Percentiles rank a stretch among this genome's conserved stretches.
Conservation (phyloP, 2,797 vertebrate genomes). For the Octomys mimax region DNA sequence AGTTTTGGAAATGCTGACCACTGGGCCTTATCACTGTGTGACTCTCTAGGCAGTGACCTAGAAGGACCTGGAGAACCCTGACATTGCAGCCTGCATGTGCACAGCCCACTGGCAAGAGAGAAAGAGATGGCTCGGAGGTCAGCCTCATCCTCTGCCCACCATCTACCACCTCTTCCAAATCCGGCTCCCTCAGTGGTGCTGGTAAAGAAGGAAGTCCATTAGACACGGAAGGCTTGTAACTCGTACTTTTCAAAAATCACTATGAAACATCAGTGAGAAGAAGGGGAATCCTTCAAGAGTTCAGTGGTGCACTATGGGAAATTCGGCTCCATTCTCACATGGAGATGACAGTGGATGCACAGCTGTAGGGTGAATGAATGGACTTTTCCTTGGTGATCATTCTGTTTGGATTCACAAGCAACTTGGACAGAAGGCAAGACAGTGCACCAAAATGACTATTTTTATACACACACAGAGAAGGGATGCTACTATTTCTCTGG, state of each 20-base stretch:
- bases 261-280: neutral
- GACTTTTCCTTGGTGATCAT: rapidly evolving
- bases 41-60: neutral
- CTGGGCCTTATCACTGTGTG: conserved; percentile 53
- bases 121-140: neutral
- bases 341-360: neutral
- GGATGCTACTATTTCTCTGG: neutral
- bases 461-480: neutral
- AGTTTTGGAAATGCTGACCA: conserved; percentile 75
- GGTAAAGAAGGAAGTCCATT: neutral
- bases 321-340: neutral
- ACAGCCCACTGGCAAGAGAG: neutral
- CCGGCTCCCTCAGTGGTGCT: neutral
- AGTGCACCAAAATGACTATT: neutral
- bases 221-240: neutral
- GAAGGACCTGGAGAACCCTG: conserved; percentile 35
- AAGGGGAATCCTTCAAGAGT: neutral
- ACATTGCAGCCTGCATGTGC: conserved; percentile 51
- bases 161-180: neutral
- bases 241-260: neutral
- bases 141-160: neutral
- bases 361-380: rapidly evolving
- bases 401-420: neutral
- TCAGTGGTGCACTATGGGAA: neutral
- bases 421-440: neutral